These are phyloP conservation scores for Calliopum simillimum DNA, from an alignment of 2,888 invertebrate genomes.

Conservation along the genomic window DNA sequence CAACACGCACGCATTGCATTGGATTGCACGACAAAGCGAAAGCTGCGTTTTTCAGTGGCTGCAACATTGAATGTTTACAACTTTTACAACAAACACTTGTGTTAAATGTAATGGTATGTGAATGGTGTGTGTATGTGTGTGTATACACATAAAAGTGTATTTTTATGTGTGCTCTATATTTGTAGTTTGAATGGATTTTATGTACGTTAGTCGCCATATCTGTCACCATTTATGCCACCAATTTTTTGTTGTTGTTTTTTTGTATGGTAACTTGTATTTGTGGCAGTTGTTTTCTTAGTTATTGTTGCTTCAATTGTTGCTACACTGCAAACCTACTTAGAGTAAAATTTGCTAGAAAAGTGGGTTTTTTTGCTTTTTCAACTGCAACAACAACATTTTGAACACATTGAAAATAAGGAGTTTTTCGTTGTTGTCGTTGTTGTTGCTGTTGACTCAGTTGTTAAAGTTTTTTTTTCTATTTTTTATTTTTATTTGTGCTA, in stretches of 20 bases:
- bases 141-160: neutral
- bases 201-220: slow-evolving; percentile 23
- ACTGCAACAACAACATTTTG: no score
- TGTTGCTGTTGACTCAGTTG: slow-evolving; percentile 4
- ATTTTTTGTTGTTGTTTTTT: no score
- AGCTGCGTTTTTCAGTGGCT: slow-evolving; percentile 4
- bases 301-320: neutral
- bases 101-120: no score
- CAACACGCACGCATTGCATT: no score
- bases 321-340: neutral
- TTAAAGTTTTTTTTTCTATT: neutral
- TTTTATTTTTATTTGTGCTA: neutral
- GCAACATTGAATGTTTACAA: neutral
- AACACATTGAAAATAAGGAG: neutral
- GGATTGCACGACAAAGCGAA: neutral
- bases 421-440: neutral
- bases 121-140: neutral
- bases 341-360: no score
- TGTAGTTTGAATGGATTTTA: neutral
- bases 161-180: slow-evolving; percentile 11
- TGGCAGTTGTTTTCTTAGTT: neutral
- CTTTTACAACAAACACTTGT: neutral
- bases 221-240: slow-evolving; percentile 11
- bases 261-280: neutral
- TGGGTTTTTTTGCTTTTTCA: no score